These are phyloP conservation scores for Phalera bucephala DNA, from an alignment of 2,888 invertebrate genomes.

Conservation along the genomic window DNA sequence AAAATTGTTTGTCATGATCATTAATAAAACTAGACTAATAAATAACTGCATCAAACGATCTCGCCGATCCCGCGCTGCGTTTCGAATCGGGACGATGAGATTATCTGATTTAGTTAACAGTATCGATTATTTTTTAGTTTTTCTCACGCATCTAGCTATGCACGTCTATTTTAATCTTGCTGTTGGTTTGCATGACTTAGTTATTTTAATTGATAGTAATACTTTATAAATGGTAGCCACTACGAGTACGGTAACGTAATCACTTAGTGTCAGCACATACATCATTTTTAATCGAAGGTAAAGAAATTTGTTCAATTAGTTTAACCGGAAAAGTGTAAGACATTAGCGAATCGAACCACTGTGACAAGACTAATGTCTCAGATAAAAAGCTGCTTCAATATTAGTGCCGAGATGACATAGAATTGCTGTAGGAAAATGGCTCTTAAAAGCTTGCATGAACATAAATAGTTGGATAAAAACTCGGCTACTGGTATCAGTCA, in stretches of 20 bases:
- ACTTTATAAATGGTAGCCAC: slow-evolving; percentile 74
- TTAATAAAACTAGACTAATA: slow-evolving; percentile 54
- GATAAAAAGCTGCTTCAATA: slow-evolving; percentile 50
- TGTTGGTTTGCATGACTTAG: slow-evolving; percentile 77
- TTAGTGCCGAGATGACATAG: slow-evolving; percentile 42
- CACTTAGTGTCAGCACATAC: slow-evolving; percentile 80
- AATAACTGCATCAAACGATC: slow-evolving; percentile 57
- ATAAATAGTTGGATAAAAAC: slow-evolving; percentile 48
- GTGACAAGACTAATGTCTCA: slow-evolving; percentile 34
- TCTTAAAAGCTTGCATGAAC: slow-evolving; percentile 55
- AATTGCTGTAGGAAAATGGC: slow-evolving; percentile 50
- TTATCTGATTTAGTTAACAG: slow-evolving; percentile 56
- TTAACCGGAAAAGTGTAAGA: slow-evolving; percentile 76
- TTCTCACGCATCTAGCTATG: slow-evolving; percentile 81
- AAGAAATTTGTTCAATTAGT: slow-evolving; percentile 54
- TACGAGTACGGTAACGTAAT: slow-evolving; percentile 64
- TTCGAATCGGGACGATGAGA: slow-evolving; percentile 53
- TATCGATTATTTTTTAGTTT: slow-evolving; percentile 67
- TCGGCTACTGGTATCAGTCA: slow-evolving; percentile 39
- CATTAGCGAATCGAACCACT: slow-evolving; percentile 33
- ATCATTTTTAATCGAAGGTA: slow-evolving; percentile 72
- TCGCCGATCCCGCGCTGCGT: slow-evolving; percentile 45
- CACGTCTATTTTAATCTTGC: slow-evolving; percentile 78
- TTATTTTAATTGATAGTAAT: slow-evolving; percentile 56
- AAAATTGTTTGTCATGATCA: slow-evolving; percentile 67